Evolutionary conservation across 2,113 vertebrate genomes (phyloP), one percentile per base, ranked within the genome.

Genomic region (Microtus montanus): DNA sequence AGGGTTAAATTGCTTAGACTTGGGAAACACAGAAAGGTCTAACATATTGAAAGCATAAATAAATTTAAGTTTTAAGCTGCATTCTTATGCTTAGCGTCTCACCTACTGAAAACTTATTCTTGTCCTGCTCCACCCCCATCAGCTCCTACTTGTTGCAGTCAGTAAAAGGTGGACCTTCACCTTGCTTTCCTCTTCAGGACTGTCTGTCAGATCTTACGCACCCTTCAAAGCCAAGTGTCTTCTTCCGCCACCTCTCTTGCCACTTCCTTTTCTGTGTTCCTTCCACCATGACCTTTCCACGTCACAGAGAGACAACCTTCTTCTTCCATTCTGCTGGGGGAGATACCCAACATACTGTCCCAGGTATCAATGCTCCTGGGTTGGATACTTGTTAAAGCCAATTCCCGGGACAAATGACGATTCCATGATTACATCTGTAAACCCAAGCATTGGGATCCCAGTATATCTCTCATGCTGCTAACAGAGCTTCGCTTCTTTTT

Each of bases 141-240:
- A 61, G 5, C 70, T 49, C 49, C 79, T 82, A 26, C 35, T 26
- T 26, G 13, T 19, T 54, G 52, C n/a, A 58, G 26, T 90, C 75
- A 88, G 22, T 58, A 49, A 89, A 28, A 22, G 44, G 44, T 44
- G 44, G 44, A 44, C 44, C 54, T 75, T 70, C 84, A 30, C 26
- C 38, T 33, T 33, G 11, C 30, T 17, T 66, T 95, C 85, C 49
- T 41, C n/a, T 84, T 68, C 49, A 41, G 49, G 14, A 58, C 44
- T 84, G 30, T 75, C 61, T 92, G 73, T 35, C 38, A 85, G 61
- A 54, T 89, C 87, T 11, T 17, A 17, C 2, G 71, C 41, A 87
- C 63, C 30, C 92, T 92, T 97, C 47, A 78, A 93, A 96, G 7
- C 44, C 75, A 38, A 41, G 44, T 54, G 79, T 58, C 66, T 92